Conservation (phyloP, 1,140 invertebrate genomes). For the Eulimnadia texana region DNA sequence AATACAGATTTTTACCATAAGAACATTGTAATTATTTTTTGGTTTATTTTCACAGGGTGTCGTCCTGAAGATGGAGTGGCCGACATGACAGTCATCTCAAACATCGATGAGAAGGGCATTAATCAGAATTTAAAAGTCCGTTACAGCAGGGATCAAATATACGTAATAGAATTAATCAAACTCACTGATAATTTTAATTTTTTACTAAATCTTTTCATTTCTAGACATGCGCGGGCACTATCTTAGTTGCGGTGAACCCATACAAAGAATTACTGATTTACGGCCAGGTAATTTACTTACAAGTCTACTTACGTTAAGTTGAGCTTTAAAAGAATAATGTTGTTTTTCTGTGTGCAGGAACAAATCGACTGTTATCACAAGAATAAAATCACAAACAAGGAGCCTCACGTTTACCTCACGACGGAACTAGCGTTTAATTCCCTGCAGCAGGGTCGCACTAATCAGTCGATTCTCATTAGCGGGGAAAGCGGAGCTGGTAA, state of each 20-base stretch:
- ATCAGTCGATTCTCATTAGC: slow-evolving; percentile 90
- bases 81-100: slow-evolving; percentile 86
- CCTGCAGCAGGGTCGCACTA: slow-evolving; percentile 26
- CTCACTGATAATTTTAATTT: background rate
- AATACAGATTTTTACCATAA: no score
- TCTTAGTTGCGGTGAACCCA: slow-evolving; percentile 90
- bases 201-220: background rate
- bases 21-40: background rate
- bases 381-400: slow-evolving; percentile 59
- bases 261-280: slow-evolving; percentile 87
- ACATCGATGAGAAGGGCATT: slow-evolving; percentile 81
- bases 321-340: no score
- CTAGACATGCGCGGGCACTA: slow-evolving; percentile 83
- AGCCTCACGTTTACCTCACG: slow-evolving; percentile 80
- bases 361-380: slow-evolving; percentile 61
- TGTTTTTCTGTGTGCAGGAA: no score
- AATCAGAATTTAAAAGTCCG: slow-evolving; percentile 74
- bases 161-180: slow-evolving; percentile 43
- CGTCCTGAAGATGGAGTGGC: slow-evolving; percentile 34
- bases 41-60: slow-evolving; percentile 20
- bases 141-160: slow-evolving; percentile 73
- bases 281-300: slow-evolving; percentile 61
- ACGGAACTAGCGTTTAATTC: slow-evolving; percentile 74
- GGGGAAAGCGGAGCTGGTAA: slow-evolving; percentile 97
- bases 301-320: slow-evolving; percentile 11